Base-by-base conservation (phyloP, 2,113 vertebrate genomes). In the Melanerpes formicivorus region DNA sequence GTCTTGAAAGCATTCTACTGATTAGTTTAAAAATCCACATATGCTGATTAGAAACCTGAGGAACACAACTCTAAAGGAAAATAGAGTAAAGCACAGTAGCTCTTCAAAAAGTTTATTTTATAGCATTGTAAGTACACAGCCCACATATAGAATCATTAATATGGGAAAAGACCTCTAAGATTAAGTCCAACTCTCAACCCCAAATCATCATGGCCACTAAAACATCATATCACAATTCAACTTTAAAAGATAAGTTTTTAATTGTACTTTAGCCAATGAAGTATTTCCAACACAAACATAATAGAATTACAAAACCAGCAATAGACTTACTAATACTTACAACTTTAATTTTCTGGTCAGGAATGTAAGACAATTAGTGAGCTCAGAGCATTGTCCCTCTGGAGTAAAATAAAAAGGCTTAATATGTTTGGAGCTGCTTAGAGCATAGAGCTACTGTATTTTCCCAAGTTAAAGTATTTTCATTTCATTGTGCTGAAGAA, bases 331-430 rank as follows among this genome's bases (percentile, higher is more conserved):
- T 34, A 92, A 88, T 92, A 84, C 84, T 94, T 94, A 93, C 46
- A 77, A 63, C 52, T 87, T 93, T 80, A 96, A 93, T 95, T 94
- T 96, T 80, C 84, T 82, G 16, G 42, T 87, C 79, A 93, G 22
- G 71, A 81, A 81, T 82, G 34, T 52, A 90, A 92, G 55, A 46
- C 58, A 34, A 95, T 93, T 95, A 94, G 29, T 70, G 71, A 93
- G 74, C 64, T 95, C 46, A 82, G 74, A 90, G 71, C 60, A 76
- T 30, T 60, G 67, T 84, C 55, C 29, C 86, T 90, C 78, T 76
- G 44, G 84, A 84, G 81, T 80, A 77, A 94, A 89, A 88, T 87
- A 92, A 94, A 94, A 77, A 80, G 27, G 63, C 56, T 95, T 94
- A 84, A 92, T 94, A 90, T 87, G 89, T 91, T 73, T 82, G 11